Conservation (phyloP, 2,113 vertebrate species). For the Typhlomys cinereus region DNA sequence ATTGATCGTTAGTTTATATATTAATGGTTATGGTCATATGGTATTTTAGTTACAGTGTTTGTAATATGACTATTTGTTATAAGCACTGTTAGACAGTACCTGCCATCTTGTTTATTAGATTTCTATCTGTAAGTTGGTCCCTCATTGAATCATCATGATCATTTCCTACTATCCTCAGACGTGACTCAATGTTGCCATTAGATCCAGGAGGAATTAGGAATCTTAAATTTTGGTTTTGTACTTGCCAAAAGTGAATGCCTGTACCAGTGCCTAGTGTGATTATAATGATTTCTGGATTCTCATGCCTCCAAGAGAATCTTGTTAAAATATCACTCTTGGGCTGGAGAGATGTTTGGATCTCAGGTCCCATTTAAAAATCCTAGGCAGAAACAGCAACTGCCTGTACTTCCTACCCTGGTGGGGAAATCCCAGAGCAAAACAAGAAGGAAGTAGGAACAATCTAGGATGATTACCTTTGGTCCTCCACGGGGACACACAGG, state of each 20-base stretch:
- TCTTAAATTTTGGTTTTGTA: slow-evolving; percentile 8
- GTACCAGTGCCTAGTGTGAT: neutral
- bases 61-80: neutral
- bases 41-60: slow-evolving; percentile 15
- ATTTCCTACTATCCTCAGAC: neutral
- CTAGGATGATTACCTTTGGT: too few species aligned
- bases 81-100: neutral
- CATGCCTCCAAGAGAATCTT: neutral
- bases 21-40: neutral
- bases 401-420: too few species aligned
- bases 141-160: neutral
- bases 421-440: too few species aligned
- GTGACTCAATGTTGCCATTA: neutral
- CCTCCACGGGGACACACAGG: too few species aligned
- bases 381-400: too few species aligned
- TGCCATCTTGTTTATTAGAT: neutral
- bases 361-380: too few species aligned
- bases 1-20: neutral
- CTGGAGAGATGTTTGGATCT: too few species aligned
- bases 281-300: neutral
- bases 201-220: neutral
- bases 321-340: neutral
- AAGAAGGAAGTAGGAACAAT: too few species aligned
- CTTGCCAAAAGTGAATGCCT: slow-evolving; percentile 20
- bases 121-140: neutral